Base-by-base conservation (phyloP, 2,113 vertebrate genomes). In the Oreamnos americanus region DNA sequence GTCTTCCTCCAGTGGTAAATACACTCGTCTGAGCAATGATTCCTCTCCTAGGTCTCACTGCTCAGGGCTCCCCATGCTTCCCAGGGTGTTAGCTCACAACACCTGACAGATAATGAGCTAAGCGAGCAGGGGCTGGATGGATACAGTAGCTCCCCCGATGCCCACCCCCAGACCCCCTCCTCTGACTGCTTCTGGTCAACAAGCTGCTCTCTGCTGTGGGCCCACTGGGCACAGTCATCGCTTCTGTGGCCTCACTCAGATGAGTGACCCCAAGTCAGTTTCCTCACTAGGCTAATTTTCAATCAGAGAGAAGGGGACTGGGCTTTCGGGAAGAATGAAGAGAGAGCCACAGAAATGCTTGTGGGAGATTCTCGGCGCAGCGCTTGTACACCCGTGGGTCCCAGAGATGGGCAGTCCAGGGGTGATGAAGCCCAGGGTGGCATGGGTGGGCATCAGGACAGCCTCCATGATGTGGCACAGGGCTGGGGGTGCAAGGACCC, bases 371-470 rank as follows among this genome's bases (percentile, higher is more conserved):
- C 25, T 17, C 15, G 36, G 71, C 21, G 5, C 11, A 33, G 11
- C 11, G 1, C 47, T 23, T 13, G 23, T 17, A 19, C 16, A 21
- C 39, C 19, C 5, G 11, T 14, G 28, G 13, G 25, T 17, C 45
- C 7, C 6, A 81, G 51, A 0, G 4, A 8, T 5, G 30, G 23
- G 16, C 0, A 4, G 6, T 8, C 14, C 1, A 6, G 2, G 5
- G 9, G 51, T 51, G n/a, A 53, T 12, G 25, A 33, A 78, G 23
- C 45, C 9, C 36, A 8, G 57, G 28, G 12, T 28, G 49, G 19
- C 33, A 12, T 3, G 8, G 33, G 8, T 23, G 25, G 21, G 36
- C 23, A 26, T 74, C 82, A 43, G 2, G 28, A 30, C 1, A 43
- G 3, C 58, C 21, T 67, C 2, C 9, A 21, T 3, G 9, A 19